Evolutionary conservation across 1,140 invertebrate genomes (phyloP), one percentile per base, ranked within the genome.

Genomic region (Choristoneura fumiferana): DNA sequence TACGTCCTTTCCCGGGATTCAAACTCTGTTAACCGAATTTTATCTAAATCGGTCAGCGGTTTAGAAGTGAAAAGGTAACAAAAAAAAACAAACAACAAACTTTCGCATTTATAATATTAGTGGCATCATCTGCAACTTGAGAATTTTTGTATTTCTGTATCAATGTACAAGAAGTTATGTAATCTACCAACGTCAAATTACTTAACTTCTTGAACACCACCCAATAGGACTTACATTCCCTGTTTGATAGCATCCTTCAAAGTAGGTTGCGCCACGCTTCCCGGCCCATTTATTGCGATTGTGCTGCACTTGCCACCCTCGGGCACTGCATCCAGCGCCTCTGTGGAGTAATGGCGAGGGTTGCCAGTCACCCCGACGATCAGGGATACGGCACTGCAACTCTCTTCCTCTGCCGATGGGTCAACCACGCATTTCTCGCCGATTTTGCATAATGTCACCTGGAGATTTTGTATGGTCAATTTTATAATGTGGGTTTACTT

Each of bases 401-500:
- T 93, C 90, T 98, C 97, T 89, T 99, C 98, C 84, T 98, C 96
- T 9, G 93, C 92, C 45, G 95, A 96, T 9, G 97, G 96, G 91
- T 99, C 98, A 0, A 98, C 95, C 0, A 98, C 92, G 86, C 94
- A 97, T 76, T 94, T 93, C 58, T 96, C 93, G n/a, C 97, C 97
- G 71, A 98, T 96, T 94, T 97, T 93, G 67, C 92, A 93, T 37
- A 93, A 75, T 38, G 93, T 93, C 10, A 94, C 90, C 91, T 92
- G 60, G 56, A 75, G 73, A 58, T 37, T 39, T 4, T 14, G 37
- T 29, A 29, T 29, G 22, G 2, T 29, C 6, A 29, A 29, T 29
- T n/a, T n/a, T n/a, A n/a, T n/a, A n/a, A n/a, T n/a, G n/a, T n/a
- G n/a, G n/a, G n/a, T n/a, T n/a, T n/a, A n/a, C n/a, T n/a, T n/a